Evolutionary conservation across 2,797 vertebrate genomes (phyloP).

Genomic region (Anomalospiza imberbis): DNA sequence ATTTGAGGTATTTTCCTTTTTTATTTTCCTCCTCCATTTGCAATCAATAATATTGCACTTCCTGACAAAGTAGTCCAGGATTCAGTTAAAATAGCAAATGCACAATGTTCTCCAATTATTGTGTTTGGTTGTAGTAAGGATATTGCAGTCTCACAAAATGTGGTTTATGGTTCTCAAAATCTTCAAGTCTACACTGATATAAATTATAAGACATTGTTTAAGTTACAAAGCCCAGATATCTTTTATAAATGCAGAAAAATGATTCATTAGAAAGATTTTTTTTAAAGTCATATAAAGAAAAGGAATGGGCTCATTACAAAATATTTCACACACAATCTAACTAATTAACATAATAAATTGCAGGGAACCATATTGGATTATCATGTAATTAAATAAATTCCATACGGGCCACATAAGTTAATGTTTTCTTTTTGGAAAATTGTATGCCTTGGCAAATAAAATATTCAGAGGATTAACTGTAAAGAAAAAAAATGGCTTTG

Average conservation of each 20-base stretch:
- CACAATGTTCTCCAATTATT: neutral
- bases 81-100: neutral
- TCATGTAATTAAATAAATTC: conserved; percentile 26
- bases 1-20: neutral
- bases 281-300: neutral
- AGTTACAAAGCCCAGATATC: neutral
- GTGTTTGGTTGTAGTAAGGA: neutral
- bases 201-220: neutral
- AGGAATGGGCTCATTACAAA: conserved; percentile 19
- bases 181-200: neutral
- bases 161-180: neutral
- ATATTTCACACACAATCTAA: conserved; percentile 47
- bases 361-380: conserved; percentile 5
- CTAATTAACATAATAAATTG: conserved; percentile 55
- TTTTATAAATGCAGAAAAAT: neutral
- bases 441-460: conserved; percentile 53
- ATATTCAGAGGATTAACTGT: conserved; percentile 45
- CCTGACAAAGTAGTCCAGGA: neutral
- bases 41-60: neutral
- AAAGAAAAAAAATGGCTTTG: conserved; percentile 43
- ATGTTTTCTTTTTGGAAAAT: conserved; percentile 40
- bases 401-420: neutral
- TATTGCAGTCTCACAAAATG: neutral
- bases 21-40: accelerated
- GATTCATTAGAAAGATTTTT: neutral